A percentile compares a stretch with the other conserved stretches of the same genome.
Conservation (phyloP, 2,888 invertebrate genomes). For the Cantharis nigra region DNA sequence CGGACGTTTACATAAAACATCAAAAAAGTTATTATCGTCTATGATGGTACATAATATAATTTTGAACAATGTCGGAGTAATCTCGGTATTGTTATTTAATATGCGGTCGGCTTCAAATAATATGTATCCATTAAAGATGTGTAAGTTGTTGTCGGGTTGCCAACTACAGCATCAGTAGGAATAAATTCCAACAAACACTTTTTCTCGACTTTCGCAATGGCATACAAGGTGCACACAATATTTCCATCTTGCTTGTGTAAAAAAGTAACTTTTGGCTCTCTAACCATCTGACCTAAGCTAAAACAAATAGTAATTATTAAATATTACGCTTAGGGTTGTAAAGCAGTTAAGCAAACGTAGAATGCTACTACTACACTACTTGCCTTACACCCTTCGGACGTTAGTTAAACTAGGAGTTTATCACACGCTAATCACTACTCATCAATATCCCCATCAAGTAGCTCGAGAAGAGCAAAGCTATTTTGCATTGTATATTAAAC, state of each 20-base stretch:
- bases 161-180: neutral
- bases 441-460: constrained; percentile 39
- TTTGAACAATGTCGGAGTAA: neutral
- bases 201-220: neutral
- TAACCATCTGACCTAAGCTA: constrained; percentile 10
- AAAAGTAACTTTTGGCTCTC: constrained; percentile 14
- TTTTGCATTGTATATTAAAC: neutral
- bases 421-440: constrained; percentile 41
- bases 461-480: neutral
- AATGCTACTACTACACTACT: constrained; percentile 8
- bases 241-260: no score
- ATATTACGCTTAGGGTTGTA: constrained; percentile 21
- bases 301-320: constrained; percentile 29
- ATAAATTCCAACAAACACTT: no score
- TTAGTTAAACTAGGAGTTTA: constrained; percentile 36
- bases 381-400: constrained; percentile 21
- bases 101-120: neutral
- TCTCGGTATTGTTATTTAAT: neutral
- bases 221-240: neutral
- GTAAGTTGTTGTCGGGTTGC: neutral
- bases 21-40: neutral
- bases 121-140: neutral
- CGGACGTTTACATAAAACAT: neutral
- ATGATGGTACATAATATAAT: neutral
- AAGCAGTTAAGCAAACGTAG: constrained; percentile 26